These are phyloP conservation scores for Sparus aurata DNA, from an alignment of 2,797 vertebrate species.

Conservation along the genomic window DNA sequence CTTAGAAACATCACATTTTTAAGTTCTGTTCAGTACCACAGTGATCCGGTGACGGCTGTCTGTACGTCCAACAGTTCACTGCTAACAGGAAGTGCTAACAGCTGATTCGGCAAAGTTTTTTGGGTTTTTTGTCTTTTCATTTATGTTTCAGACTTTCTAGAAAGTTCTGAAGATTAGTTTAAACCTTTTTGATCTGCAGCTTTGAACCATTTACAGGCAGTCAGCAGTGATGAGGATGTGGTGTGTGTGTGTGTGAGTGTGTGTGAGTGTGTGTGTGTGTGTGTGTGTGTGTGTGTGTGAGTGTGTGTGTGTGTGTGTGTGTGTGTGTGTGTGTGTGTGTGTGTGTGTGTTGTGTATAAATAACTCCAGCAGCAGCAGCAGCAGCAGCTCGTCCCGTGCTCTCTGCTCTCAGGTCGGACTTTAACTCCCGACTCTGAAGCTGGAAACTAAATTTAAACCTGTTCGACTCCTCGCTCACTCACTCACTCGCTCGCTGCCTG, in stretches of 20 bases:
- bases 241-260: conserved; percentile 1
- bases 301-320: not conserved
- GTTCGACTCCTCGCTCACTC: too few relatives aligned
- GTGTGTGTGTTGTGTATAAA: conserved; percentile 5
- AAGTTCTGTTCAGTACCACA: too few relatives aligned
- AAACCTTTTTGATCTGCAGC: not conserved
- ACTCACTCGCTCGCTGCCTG: conserved; percentile 41
- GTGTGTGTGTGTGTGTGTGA: not conserved
- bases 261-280: not conserved
- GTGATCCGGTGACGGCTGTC: too few relatives aligned
- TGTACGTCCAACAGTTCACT: too few relatives aligned
- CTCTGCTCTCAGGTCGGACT: conserved; percentile 12
- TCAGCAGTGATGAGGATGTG: conserved; percentile 11
- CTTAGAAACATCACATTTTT: too few relatives aligned
- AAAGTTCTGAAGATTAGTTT: too few relatives aligned
- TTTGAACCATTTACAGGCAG: not conserved
- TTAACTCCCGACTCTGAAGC: not conserved
- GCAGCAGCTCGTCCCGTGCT: not conserved
- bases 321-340: not conserved
- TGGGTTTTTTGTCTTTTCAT: too few relatives aligned
- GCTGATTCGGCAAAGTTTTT: too few relatives aligned
- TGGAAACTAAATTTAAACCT: conserved; percentile 65
- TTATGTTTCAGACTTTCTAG: too few relatives aligned
- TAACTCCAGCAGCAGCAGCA: conserved; percentile 17
- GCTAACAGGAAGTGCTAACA: too few relatives aligned